Evolutionary conservation across 2,888 invertebrate species (phyloP).

Genomic region (Agapostemon virescens): DNA sequence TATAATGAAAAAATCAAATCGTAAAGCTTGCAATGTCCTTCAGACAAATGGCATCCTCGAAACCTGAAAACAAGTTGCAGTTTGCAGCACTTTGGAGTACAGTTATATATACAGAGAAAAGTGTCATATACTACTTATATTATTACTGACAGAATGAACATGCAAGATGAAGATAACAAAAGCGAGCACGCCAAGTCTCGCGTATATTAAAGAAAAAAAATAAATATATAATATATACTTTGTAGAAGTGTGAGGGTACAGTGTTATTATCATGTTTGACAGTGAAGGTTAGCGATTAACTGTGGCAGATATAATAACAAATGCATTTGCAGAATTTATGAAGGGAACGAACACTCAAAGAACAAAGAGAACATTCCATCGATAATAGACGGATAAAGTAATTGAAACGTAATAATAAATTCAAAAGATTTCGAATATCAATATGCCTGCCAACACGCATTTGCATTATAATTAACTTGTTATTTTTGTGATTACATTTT

Average conservation of each 20-base stretch:
- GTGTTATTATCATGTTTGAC: slow-evolving; percentile 70
- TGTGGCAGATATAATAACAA: slow-evolving; percentile 49
- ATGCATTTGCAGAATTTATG: slow-evolving; percentile 52
- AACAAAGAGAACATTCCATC: slow-evolving; percentile 71
- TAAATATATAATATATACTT: slow-evolving; percentile 74
- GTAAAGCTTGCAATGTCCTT: slow-evolving; percentile 50
- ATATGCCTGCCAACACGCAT: slow-evolving; percentile 60
- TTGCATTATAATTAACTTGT: slow-evolving; percentile 69
- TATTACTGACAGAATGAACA: slow-evolving; percentile 48
- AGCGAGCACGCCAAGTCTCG: slow-evolving; percentile 65
- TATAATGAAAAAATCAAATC: slow-evolving; percentile 15
- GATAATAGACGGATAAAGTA: slow-evolving; percentile 52
- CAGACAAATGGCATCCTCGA: slow-evolving; percentile 49
- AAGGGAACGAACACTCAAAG: slow-evolving; percentile 18
- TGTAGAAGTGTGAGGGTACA: slow-evolving; percentile 70
- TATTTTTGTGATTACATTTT: slow-evolving; percentile 56
- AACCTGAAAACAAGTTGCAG: slow-evolving; percentile 39
- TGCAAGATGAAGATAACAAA: slow-evolving; percentile 45
- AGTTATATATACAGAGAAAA: slow-evolving; percentile 50
- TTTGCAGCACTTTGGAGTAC: slow-evolving; percentile 47
- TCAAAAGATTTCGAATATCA: slow-evolving; percentile 38
- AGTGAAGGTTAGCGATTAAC: slow-evolving; percentile 58
- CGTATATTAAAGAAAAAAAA: slow-evolving; percentile 71
- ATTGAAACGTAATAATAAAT: slow-evolving; percentile 50
- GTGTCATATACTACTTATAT: slow-evolving; percentile 59